phyloP scores from a whole-genome alignment of 2,888 invertebrate species.

The Serrognathus titanus region DNA sequence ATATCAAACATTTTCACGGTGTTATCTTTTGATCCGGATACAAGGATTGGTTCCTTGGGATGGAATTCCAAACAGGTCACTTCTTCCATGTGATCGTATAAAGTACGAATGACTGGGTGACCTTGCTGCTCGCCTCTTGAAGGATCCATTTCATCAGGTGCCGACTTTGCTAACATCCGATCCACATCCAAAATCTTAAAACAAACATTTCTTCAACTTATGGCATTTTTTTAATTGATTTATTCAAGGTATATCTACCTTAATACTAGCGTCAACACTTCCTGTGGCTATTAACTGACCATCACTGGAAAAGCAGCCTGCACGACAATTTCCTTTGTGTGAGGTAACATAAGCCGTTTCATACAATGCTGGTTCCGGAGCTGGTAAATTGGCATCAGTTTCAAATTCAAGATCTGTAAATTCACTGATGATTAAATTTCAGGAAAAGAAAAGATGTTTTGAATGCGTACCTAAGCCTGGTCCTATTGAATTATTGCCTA shows the following conservation, averaged over 20 bases:
- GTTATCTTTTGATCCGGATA: slow-evolving; percentile 91
- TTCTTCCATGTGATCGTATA: slow-evolving; percentile 97
- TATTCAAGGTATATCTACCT: slow-evolving; percentile 53
- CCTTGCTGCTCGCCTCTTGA: slow-evolving; percentile 86
- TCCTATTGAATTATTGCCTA: slow-evolving; percentile 60
- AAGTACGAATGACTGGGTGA: slow-evolving; percentile 95
- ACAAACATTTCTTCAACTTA: slow-evolving; percentile 4
- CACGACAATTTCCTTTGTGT: slow-evolving; percentile 93
- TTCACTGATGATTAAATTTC: background rate
- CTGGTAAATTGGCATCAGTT: slow-evolving; percentile 87
- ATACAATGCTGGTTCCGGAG: slow-evolving; percentile 95
- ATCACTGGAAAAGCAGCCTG: slow-evolving; percentile 93
- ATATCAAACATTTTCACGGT: slow-evolving; percentile 97
- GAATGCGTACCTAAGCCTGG: slow-evolving; percentile 58
- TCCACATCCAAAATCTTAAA: slow-evolving; percentile 93
- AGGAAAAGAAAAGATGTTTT: background rate
- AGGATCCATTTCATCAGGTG: slow-evolving; percentile 81
- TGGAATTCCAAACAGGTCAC: slow-evolving; percentile 97
- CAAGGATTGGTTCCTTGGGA: slow-evolving; percentile 89
- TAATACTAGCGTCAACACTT: slow-evolving; percentile 97
- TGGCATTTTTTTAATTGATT: background rate
- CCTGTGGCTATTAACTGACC: slow-evolving; percentile 97
- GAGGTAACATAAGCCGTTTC: slow-evolving; percentile 99
- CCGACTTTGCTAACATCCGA: slow-evolving; percentile 97
- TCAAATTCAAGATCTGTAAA: slow-evolving; percentile 86